Base-by-base conservation (phyloP, 2,113 vertebrate species). In the Nettapus auritus region DNA sequence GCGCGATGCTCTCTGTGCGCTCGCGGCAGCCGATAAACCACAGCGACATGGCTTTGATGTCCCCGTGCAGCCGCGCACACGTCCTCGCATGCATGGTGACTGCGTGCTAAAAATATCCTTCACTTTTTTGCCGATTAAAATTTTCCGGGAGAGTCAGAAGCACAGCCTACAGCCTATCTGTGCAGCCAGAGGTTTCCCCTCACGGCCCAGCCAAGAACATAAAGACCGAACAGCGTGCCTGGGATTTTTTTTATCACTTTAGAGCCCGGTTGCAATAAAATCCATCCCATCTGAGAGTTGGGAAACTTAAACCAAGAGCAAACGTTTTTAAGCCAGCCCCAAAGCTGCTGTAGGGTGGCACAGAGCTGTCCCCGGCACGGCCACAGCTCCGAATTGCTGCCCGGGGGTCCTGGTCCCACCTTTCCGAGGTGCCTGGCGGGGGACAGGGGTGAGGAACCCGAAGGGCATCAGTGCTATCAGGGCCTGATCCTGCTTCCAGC, bases 71-170 rank as follows among this genome's bases (percentile, higher is more conserved):
- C 71, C 42, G 10, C 33, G 64, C 80, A 60, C 86, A 14, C 3
- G 5, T 56, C 82, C 85, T 89, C 90, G 73, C 67, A 42, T 8
- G 82, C 57, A 52, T 1, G 0, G 52, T 62, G 82, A 86, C 1
- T 1, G 40, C 77, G 31, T 19, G 55, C 50, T 92, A 88, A 91
- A 96, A 93, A 93, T 85, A 93, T 86, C 83, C 76, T 46, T 70
- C 55, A 69, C 31, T 92, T 89, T 93, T 94, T 93, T 48, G 83
- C 71, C 4, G 3, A 93, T 88, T 64, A 86, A 75, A 86, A 90
- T 91, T 97, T 97, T 89, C 94, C 90, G 69, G 84, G 62, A 88
- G 75, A 82, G 86, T 15, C 9, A 4, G 89, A 89, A 73, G 70
- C 75, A 52, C 78, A 78, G 82, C 76, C 66, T 82, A 82, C 90